Evolutionary conservation across 2,113 vertebrate genomes (phyloP), one percentile per base, ranked within the genome.

Genomic region (Bufo bufo): DNA sequence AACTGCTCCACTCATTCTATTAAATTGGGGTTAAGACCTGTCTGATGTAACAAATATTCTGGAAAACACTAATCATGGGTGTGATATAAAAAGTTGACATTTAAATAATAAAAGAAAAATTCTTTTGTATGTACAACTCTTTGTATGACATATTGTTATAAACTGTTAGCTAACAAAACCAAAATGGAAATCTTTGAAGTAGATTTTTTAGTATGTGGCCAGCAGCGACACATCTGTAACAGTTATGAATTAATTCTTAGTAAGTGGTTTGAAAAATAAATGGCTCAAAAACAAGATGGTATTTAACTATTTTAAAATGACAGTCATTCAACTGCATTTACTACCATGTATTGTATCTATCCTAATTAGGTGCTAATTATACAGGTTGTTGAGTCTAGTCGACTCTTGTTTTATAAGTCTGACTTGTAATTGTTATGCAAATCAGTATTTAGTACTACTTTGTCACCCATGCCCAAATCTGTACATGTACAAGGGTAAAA

Each of bases 341-440:
- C 43, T 54, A 83, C 71, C 65, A 54, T 8, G 69, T 86, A 86
- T 87, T 87, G 77, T 87, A 80, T 69, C 77, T 71, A 56, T 65
- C 77, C 77, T 80, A 80, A 87, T 87, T 56, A 87, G 61, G 85
- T 80, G 85, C 65, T 87, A 87, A 87, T 87, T 87, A 80, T 71
- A 87, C 77, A 87, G 63, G 85, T 87, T 79, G 77, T 80, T 87
- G 77, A 54, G 85, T 87, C 85, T 87, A 87, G 85, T 87, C 77
- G 23, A 81, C 61, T 87, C 77, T 87, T 87, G 85, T 87, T 81
- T 87, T 80, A 85, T 74, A 87, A 80, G 85, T 87, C 85, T 79
- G 85, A 69, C 77, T 80, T 87, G 85, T 79, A 79, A 86, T 86
- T 86, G 85, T 87, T 71, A 87, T 87, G 77, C n/a, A 87, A 87